Evolutionary conservation across 1,140 invertebrate genomes (phyloP), one percentile per base, ranked within the genome.

Genomic region (Drosophila eugracilis): DNA sequence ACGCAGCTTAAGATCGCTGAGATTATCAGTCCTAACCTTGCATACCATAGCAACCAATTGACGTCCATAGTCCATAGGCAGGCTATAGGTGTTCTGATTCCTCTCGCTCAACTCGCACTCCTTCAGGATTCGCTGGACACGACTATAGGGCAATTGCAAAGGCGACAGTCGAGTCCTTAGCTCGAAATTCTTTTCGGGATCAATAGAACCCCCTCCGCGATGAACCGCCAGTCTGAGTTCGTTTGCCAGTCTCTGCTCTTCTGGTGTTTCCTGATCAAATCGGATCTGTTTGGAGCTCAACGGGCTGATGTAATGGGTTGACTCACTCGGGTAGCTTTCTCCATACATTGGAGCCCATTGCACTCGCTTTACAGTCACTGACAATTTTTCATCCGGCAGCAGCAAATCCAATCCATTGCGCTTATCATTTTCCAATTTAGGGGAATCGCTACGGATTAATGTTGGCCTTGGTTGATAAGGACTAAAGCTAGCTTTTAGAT

Each of bases 191-290:
- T 53, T 26, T 7, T 62, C 62, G 12, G 72, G 62, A 69, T 76
- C 49, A 4, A 59, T 60, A 1, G 73, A 76, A 3, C 73, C 73
- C 0, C 73, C 63, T 2, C 77, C 77, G 6, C 72, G 63, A 45
- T 75, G 73, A n/a, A 79, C 71, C 7, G 77, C 77, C 26, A 75
- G 21, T 9, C 76, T 57, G 15, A 80, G 47, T 7, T 71, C 42
- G 22, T 80, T 48, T 1, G 71, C 71, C 47, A 63, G 12, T n/a
- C 37, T 53, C 26, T 52, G 19, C 28, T 74, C 52, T 9, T 45
- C 34, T 21, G 62, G 30, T 4, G 44, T 44, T 5, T 50, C 34
- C 19, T 19, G 10, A 10, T 47, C 45, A 15, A 58, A 58, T 7
- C 36, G 30, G 1, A 30, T 30, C 10, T 30, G 32, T 50, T 52